Evolutionary conservation across 1,140 invertebrate species (phyloP).

Genomic region (Copidosoma floridanum): DNA sequence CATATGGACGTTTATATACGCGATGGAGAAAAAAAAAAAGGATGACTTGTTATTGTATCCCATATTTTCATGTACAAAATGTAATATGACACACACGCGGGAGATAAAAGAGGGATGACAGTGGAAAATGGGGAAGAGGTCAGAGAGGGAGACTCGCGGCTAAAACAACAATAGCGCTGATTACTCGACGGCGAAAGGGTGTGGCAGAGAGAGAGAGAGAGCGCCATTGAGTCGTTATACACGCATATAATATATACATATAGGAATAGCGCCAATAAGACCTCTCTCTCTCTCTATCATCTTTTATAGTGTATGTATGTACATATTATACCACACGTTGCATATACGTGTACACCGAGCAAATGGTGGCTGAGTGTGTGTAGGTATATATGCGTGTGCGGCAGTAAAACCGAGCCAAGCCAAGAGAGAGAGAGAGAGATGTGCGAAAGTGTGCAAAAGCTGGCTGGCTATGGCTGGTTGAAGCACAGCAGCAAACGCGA

Average conservation of each 20-base stretch:
- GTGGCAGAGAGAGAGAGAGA: slow-evolving; percentile 55
- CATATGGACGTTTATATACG: too few relatives aligned
- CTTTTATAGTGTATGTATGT: neutral
- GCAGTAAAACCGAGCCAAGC: neutral
- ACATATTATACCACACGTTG: too few relatives aligned
- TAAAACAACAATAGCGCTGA: slow-evolving; percentile 55
- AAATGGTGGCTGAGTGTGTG: neutral
- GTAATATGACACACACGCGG: too few relatives aligned
- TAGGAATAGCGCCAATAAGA: too few relatives aligned
- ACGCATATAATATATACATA: slow-evolving; percentile 25
- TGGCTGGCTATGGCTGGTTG: too few relatives aligned
- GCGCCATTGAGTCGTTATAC: slow-evolving; percentile 56
- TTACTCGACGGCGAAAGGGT: slow-evolving; percentile 55
- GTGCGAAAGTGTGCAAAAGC: too few relatives aligned
- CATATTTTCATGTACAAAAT: neutral
- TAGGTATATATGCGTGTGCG: slow-evolving; percentile 1
- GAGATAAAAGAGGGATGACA: too few relatives aligned
- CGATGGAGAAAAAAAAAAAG: neutral
- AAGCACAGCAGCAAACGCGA: too few relatives aligned
- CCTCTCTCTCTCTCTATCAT: neutral
- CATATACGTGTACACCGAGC: neutral
- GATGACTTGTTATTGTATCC: neutral
- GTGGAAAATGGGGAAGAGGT: too few relatives aligned
- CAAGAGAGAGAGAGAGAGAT: too few relatives aligned
- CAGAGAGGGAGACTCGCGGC: too few relatives aligned